Base-by-base conservation (phyloP, 2,113 vertebrate species). In the Chloroceryle aenea region DNA sequence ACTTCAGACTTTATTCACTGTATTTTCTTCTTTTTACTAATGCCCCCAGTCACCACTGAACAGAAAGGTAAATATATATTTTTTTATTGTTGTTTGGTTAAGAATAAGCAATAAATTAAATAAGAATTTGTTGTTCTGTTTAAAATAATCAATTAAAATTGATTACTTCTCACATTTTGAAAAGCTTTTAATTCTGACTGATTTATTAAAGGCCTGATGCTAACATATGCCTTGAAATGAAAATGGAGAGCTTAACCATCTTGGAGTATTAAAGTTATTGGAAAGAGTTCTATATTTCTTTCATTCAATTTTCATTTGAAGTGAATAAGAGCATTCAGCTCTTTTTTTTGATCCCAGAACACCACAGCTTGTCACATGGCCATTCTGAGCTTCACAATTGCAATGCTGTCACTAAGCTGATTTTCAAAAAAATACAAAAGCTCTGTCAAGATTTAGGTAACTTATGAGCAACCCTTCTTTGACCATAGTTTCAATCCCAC, bases 21-120 rank as follows among this genome's bases (percentile, higher is more conserved):
- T 63, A 76, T 89, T 96, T 89, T 66, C 20, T 67, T 75, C 64
- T 48, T 94, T 89, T 90, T 67, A 89, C 17, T 78, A 82, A 90
- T 20, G 25, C 9, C 72, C 6, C 66, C 86, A 79, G 69, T 87
- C 56, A 50, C 26, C 27, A 62, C 14, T 83, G 25, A 71, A 87
- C 2, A 40, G 3, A 89, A 94, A 91, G 55, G 32, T 63, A 92
- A 95, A 61, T 10, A 30, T 48, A 76, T 34, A 5, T 3, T 59
- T 73, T 56, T 81, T 69, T 45, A 3, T 25, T 77, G 19, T 10
- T 79, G 5, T 40, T 83, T 55, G 3, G 6, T 66, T 76, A 67
- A 19, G 14, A 84, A 52, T 7, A 89, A 58, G 42, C 5, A 62
- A 72, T 32, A 83, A 55, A 40, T 43, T 75, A 90, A 93, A 88